Conservation (phyloP, 2,797 vertebrate species). For the Halcyon leucocephala region DNA sequence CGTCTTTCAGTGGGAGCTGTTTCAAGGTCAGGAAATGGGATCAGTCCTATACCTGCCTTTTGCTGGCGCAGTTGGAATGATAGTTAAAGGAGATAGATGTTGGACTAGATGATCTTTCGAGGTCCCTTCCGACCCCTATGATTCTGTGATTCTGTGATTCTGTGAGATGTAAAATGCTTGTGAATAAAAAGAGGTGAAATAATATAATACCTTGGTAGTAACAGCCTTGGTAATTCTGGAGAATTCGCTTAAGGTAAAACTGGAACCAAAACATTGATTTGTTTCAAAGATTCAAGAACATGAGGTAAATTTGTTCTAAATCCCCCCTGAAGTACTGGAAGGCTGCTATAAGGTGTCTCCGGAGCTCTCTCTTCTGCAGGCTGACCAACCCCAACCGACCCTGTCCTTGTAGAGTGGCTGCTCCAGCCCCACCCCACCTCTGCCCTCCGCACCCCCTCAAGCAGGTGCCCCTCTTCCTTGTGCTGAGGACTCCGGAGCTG, state of each 20-base stretch:
- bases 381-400: background rate
- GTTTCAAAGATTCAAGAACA: background rate
- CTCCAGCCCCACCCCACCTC: background rate
- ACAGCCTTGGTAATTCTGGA: background rate
- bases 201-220: background rate
- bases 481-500: background rate
- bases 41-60: background rate
- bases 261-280: background rate
- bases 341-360: background rate
- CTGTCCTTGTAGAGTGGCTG: background rate
- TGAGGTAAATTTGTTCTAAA: background rate
- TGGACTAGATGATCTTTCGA: too few relatives aligned
- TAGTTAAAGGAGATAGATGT: background rate
- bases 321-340: background rate
- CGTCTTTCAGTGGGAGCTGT: background rate
- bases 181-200: background rate
- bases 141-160: too few relatives aligned
- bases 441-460: background rate
- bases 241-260: background rate
- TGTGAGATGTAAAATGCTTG: background rate
- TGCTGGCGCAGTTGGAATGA: background rate
- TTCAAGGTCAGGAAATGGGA: slow-evolving; percentile 19
- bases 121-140: too few relatives aligned
- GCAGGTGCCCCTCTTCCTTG: background rate
- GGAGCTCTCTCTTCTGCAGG: background rate